Evolutionary conservation across 2,797 vertebrate species (phyloP), one percentile per base, ranked within the genome.

Genomic region (Rhinophrynus dorsalis): DNA sequence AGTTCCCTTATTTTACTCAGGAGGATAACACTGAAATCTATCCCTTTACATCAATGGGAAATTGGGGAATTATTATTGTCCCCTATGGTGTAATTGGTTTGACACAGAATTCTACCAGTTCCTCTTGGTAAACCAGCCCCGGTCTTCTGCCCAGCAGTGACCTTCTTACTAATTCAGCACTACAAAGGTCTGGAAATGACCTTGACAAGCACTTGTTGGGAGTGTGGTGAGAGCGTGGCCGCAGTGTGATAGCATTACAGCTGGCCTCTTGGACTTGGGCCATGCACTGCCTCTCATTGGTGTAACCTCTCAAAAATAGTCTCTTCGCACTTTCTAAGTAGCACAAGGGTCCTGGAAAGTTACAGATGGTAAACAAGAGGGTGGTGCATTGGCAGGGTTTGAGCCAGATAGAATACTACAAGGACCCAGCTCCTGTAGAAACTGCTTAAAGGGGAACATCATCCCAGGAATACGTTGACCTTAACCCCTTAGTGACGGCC

Each of bases 331-430:
- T 56, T 68, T 20, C 38, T 57, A 45, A 52, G 62, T 62, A 51
- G 62, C 29, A 23, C 35, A 65, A 72, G 27, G 68, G 76, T 77
- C 61, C 42, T 81, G 80, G 78, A 79, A 84, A 79, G 79, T 75
- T 78, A 79, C 78, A 18, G 70, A 24, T 0, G 0, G 52, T 78
- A 77, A 78, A 74, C 70, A 78, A 56, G 52, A 63, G 44, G 2
- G 38, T 8, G 40, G 50, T 44, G 4, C 4, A 30, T 4, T 9
- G 4, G 29, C 29, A 30, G n/a, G n/a, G n/a, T n/a, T n/a, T n/a
- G n/a, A n/a, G n/a, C n/a, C n/a, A n/a, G n/a, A n/a, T n/a, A n/a
- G n/a, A n/a, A n/a, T n/a, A n/a, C n/a, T n/a, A n/a, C n/a, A n/a
- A n/a, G n/a, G n/a, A n/a, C n/a, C n/a, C n/a, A n/a, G n/a, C n/a